Conservation (phyloP, 2,888 invertebrate genomes). For the Heliconius aoede region DNA sequence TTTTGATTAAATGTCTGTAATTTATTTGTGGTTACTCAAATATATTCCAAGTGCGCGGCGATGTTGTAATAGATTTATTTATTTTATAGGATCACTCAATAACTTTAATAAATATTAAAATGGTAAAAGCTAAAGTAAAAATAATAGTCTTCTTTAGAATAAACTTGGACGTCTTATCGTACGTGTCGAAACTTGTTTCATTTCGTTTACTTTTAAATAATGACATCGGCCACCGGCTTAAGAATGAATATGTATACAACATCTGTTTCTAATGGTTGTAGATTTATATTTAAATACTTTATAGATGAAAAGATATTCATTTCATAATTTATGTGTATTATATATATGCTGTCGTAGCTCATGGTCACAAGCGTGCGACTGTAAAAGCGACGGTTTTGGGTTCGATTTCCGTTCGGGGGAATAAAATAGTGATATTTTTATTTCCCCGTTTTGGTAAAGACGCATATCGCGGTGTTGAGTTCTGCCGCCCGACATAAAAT, state of each 20-base stretch:
- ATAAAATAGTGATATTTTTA: too few species aligned
- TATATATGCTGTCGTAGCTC: neutral
- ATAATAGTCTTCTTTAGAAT: constrained; percentile 16
- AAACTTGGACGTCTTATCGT: neutral
- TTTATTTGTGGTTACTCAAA: too few species aligned
- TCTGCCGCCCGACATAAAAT: too few species aligned
- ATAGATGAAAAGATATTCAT: neutral
- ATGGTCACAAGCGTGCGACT: too few species aligned
- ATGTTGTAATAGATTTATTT: constrained; percentile 1
- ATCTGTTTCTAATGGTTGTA: constrained; percentile 10
- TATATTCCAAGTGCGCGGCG: too few species aligned
- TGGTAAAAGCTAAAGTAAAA: constrained; percentile 3
- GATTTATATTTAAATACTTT: constrained; percentile 17
- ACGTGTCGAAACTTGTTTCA: constrained; percentile 24
- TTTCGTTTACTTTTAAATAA: constrained; percentile 26
- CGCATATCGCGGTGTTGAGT: too few species aligned
- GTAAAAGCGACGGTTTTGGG: too few species aligned
- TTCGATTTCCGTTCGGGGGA: too few species aligned
- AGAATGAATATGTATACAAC: constrained; percentile 21
- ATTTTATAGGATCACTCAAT: neutral
- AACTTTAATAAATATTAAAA: constrained; percentile 2
- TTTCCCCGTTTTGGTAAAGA: too few species aligned
- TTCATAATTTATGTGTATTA: neutral
- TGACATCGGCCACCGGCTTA: constrained; percentile 1
- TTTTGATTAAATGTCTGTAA: too few species aligned